phyloP scores from a whole-genome alignment of 2,888 invertebrate genomes.

The Polyommatus iphigenia region DNA sequence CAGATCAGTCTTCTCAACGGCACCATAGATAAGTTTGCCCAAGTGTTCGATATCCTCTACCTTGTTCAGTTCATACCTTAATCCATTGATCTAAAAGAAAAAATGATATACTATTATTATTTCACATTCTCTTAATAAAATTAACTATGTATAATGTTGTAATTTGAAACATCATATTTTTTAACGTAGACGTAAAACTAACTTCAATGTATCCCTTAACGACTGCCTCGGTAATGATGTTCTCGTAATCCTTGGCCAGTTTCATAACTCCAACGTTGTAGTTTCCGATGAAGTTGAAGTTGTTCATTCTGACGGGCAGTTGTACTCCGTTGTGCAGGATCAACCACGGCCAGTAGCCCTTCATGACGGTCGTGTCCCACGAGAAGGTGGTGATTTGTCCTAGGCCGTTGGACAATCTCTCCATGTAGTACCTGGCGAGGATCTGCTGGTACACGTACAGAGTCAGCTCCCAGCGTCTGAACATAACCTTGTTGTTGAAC shows the following conservation, averaged over 20 bases:
- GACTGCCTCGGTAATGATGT: conserved; percentile 79
- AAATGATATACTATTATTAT: neutral
- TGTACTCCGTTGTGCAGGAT: conserved; percentile 77
- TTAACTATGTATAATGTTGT: neutral
- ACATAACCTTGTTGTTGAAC: conserved; percentile 58
- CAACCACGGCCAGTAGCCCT: conserved; percentile 81
- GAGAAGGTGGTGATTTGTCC: conserved; percentile 69
- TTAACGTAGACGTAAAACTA: conserved; percentile 38
- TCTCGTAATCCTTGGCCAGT: conserved; percentile 68
- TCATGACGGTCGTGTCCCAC: conserved; percentile 65
- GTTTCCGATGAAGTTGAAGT: conserved; percentile 58
- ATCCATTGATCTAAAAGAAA: conserved; percentile 60
- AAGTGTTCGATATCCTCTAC: conserved; percentile 76
- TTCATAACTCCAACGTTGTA: conserved; percentile 58
- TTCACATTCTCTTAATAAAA: neutral
- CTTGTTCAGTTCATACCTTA: conserved; percentile 61
- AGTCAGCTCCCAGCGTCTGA: conserved; percentile 77
- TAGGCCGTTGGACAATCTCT: conserved; percentile 75
- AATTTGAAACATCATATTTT: neutral
- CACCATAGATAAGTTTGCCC: conserved; percentile 75
- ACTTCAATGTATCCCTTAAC: conserved; percentile 76
- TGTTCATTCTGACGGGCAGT: conserved; percentile 73
- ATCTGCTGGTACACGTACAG: conserved; percentile 83
- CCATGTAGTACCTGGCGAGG: conserved; percentile 81
- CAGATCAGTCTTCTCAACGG: conserved; percentile 64